These are phyloP conservation scores for Drosophila pachea DNA, from an alignment of 1,140 invertebrate species.

Conservation along the genomic window DNA sequence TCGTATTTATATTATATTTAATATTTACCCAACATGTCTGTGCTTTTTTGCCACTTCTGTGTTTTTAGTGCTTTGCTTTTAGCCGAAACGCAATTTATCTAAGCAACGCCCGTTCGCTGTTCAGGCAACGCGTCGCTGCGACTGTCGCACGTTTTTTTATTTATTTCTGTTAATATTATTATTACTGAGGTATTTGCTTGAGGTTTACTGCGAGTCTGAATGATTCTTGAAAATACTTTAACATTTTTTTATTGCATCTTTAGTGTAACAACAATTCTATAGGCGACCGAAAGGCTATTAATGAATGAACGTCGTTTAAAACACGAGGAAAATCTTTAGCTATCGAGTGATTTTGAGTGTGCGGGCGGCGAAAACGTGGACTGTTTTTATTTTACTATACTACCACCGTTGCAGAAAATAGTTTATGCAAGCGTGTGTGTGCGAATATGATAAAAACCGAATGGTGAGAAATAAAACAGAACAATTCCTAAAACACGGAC, in stretches of 20 bases:
- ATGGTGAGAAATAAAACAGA: conserved; percentile 67
- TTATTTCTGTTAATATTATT: conserved; percentile 1
- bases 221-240: conserved; percentile 21
- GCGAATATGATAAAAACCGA: conserved; percentile 55
- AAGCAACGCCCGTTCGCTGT: conserved; percentile 61
- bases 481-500: conserved; percentile 68
- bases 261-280: conserved; percentile 18
- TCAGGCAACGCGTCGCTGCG: conserved; percentile 39
- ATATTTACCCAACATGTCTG: conserved; percentile 75
- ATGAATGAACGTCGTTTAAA: conserved; percentile 29
- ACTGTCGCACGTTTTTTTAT: conserved; percentile 51
- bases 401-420: conserved; percentile 49
- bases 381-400: conserved; percentile 15
- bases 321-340: conserved; percentile 34
- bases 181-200: conserved; percentile 24
- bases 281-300: conserved; percentile 1
- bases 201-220: conserved; percentile 28
- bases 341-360: not conserved
- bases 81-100: conserved; percentile 76
- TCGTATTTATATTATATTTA: conserved; percentile 26
- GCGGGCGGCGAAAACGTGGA: conserved; percentile 29
- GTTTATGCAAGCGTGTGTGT: conserved; percentile 25
- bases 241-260: conserved; percentile 36
- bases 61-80: conserved; percentile 46
- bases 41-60: conserved; percentile 25